These are phyloP conservation scores for Anarsia innoxiella DNA, from an alignment of 2,888 invertebrate genomes.

Conservation along the genomic window DNA sequence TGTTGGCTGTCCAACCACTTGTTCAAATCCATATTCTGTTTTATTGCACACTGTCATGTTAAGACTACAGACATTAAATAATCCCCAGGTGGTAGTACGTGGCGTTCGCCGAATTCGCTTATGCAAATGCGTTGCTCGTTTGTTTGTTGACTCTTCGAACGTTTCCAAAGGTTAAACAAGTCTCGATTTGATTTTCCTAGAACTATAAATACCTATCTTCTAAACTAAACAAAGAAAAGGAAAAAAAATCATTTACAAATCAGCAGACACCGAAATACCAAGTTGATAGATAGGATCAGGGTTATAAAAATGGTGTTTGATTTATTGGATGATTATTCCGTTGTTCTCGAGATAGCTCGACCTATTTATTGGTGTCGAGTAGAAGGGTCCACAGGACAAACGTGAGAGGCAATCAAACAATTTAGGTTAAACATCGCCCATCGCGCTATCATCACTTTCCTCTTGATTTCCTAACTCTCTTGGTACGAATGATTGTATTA, in stretches of 20 bases:
- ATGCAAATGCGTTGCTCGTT: slow-evolving; percentile 41
- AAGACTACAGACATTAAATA: slow-evolving; percentile 42
- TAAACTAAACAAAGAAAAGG: slow-evolving; percentile 10
- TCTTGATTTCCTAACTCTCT: slow-evolving; percentile 27
- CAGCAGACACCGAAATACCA: no score
- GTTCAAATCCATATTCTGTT: slow-evolving; percentile 32
- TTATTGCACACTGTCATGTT: slow-evolving; percentile 36
- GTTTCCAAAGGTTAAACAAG: slow-evolving; percentile 36
- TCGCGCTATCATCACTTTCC: slow-evolving; percentile 24
- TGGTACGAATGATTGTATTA: neutral
- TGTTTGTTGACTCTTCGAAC: slow-evolving; percentile 34
- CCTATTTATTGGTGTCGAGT: slow-evolving; percentile 29
- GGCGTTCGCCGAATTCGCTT: slow-evolving; percentile 40
- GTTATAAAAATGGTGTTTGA: neutral
- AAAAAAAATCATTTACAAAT: slow-evolving; percentile 27
- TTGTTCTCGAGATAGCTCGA: slow-evolving; percentile 26
- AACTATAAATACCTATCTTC: slow-evolving; percentile 27
- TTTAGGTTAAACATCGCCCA: slow-evolving; percentile 51
- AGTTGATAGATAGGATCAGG: no score
- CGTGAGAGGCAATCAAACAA: slow-evolving; percentile 59
- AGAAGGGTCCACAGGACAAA: slow-evolving; percentile 35
- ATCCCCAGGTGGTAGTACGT: slow-evolving; percentile 32
- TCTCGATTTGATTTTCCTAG: slow-evolving; percentile 34
- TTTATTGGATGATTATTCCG: no score
- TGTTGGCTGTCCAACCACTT: slow-evolving; percentile 20